Base-by-base conservation (phyloP, 2,113 vertebrate species). In the Gavialis gangeticus region DNA sequence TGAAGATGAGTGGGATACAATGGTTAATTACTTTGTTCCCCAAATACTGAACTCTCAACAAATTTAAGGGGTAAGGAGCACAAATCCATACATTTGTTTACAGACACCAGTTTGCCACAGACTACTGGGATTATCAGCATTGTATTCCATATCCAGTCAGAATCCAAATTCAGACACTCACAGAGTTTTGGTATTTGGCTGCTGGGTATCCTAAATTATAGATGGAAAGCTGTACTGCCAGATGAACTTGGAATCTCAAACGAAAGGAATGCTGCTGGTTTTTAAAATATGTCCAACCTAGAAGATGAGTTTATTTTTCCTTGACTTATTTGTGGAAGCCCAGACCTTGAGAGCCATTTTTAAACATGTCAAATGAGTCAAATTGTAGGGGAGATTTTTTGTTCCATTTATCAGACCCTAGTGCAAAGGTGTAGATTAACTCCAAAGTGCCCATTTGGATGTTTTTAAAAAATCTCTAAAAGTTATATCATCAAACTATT, bases 321-420 rank as follows among this genome's bases (percentile, higher is more conserved):
- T 79, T 89, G 57, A 84, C 60, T 91, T 82, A 84, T 89, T 95
- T 87, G 30, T 73, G 79, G 80, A 93, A 91, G 59, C 10, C 87
- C 37, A 89, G 5, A 22, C 60, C 85, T 73, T 5, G 28, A 87
- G 80, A 0, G 46, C 2, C 14, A 86, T 79, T 87, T 79, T 89
- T 9, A 89, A 60, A 67, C 19, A 83, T 59, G 81, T 87, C 22
- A 76, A 46, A 73, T 73, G 25, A 87, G 54, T n/a, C 1, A 81
- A 30, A 37, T 24, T 37, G 30, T 73, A 34, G 69, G 8, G 87
- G 5, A 93, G 75, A 92, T 62, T 86, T n/a, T 84, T 92, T 37
- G 46, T 95, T 69, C 56, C 25, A 28, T 12, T 77, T 1, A 76
- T 88, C 30, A 27, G 17, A 34, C 16, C 5, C 46, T 18, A 14